These are phyloP conservation scores for Tachina fera DNA, from an alignment of 2,888 invertebrate species.

Conservation along the genomic window DNA sequence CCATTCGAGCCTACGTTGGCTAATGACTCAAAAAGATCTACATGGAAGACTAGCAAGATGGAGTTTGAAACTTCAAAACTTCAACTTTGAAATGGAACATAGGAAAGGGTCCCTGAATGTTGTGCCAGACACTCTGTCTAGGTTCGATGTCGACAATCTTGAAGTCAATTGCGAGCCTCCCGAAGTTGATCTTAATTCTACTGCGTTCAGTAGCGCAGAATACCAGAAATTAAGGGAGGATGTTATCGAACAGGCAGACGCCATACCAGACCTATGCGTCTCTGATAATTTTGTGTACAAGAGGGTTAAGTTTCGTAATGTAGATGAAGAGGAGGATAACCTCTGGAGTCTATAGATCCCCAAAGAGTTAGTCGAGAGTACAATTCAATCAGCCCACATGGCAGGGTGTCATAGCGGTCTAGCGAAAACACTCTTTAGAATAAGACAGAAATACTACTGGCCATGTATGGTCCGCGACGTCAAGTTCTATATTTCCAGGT, in stretches of 20 bases:
- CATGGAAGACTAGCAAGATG: too few species aligned
- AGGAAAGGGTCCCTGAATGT: constrained; percentile 27
- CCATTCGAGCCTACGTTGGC: too few species aligned
- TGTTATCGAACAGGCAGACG: background rate
- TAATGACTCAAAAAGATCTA: too few species aligned
- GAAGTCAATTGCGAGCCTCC: background rate
- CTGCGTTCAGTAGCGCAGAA: constrained; percentile 18
- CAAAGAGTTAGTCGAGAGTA: background rate
- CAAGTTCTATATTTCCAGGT: background rate
- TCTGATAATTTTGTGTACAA: constrained; percentile 34
- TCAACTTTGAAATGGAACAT: background rate
- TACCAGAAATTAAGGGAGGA: constrained; percentile 14
- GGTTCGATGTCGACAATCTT: constrained; percentile 32
- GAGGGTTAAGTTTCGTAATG: constrained; percentile 3
- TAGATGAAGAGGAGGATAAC: constrained; percentile 1
- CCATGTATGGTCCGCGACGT: constrained; percentile 20
- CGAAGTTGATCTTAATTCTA: constrained; percentile 15
- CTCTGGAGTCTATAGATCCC: constrained; percentile 40
- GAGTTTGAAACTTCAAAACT: too few species aligned
- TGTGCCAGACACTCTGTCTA: constrained; percentile 14
- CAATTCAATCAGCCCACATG: background rate
- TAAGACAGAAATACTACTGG: constrained; percentile 45
- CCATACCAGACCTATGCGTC: constrained; percentile 22
- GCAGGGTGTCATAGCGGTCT: constrained; percentile 20
- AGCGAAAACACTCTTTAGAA: constrained; percentile 20